Evolutionary conservation across 2,888 invertebrate genomes (phyloP), one percentile per base, ranked within the genome.

Genomic region (Desoria tigrina): DNA sequence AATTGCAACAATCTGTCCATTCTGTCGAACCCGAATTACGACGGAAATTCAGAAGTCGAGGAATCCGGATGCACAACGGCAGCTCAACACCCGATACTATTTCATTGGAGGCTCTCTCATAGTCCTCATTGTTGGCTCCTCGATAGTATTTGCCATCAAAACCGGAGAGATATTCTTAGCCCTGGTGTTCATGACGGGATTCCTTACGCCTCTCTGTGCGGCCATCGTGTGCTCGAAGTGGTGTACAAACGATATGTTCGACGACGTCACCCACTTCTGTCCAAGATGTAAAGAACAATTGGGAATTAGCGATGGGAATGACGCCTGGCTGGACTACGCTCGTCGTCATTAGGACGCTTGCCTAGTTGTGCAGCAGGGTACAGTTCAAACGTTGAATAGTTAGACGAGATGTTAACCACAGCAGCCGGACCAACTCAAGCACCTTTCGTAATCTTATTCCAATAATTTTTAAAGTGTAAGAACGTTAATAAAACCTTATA

Each of bases 1-100:
- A n/a, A 45, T 45, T 45, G 45, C n/a, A 45, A 45, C 45, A 23
- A n/a, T 21, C n/a, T 45, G 45, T 45, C 45, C 45, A 21, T 45
- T 21, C 45, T 45, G 45, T 23, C 4, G 23, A n/a, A 45, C 45
- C 16, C 4, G 18, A 45, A 45, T 45, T 9, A 45, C 45, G 45
- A 45, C 45, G 16, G 45, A 45, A 45, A n/a, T 45, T 23, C 18
- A 21, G 18, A 45, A 21, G 16, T 21, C 45, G 16, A 23, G 23
- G 16, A 45, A 45, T 45, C 18, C n/a, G 16, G 45, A n/a, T 21
- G 45, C 45, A 23, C 32, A 32, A 11, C 32, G 11, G 4, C 11
- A 4, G 32, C 32, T 32, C 32, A 32, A 32, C 32, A 32, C 11
- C 32, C 32, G 32, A 4, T 32, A 32, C 11, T 32, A 32, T 32